Evolutionary conservation across 2,797 vertebrate genomes (phyloP), one percentile per base, ranked within the genome.

Genomic region (Acanthopagrus latus): DNA sequence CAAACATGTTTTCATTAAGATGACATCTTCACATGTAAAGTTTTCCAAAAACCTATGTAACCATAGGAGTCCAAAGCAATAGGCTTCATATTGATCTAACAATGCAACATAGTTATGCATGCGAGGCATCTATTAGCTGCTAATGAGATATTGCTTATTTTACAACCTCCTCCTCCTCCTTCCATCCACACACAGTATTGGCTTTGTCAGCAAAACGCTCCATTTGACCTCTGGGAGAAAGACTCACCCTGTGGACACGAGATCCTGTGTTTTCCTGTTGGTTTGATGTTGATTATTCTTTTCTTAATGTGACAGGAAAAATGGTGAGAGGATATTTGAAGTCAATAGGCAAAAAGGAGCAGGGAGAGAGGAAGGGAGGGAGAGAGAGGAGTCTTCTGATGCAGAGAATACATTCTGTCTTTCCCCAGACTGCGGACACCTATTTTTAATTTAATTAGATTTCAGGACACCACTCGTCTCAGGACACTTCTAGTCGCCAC

Each of bases 391-490:
- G 74, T 75, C 78, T 78, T 86, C 75, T 71, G 68, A 81, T 78
- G 75, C 76, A 88, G 86, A 88, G 78, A 76, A 86, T 78, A 90
- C 73, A 72, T 80, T 88, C 79, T 84, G 87, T 84, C 87, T 87
- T 88, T 81, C 82, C 72, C 85, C 80, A 86, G 86, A 85, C 86
- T 85, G 88, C 82, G 41, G 76, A 51, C 25, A 54, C 38, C 85
- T 91, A 90, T 91, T 92, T 93, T 92, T 91, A 89, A 91, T 90
- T 86, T 89, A 90, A 91, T 93, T 90, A 88, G 87, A 87, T 92
- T 93, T 88, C 80, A 88, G 90, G 88, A 90, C 88, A 87, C 70
- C 74, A 54, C 86, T 87, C 27, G 73, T 90, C 88, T 86, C 80
- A 47, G 84, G 88, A 91, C 80, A 72, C 70, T 78, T 79, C 74